Conservation (phyloP, 2,888 invertebrate species). For the Mythimna lalbum region DNA sequence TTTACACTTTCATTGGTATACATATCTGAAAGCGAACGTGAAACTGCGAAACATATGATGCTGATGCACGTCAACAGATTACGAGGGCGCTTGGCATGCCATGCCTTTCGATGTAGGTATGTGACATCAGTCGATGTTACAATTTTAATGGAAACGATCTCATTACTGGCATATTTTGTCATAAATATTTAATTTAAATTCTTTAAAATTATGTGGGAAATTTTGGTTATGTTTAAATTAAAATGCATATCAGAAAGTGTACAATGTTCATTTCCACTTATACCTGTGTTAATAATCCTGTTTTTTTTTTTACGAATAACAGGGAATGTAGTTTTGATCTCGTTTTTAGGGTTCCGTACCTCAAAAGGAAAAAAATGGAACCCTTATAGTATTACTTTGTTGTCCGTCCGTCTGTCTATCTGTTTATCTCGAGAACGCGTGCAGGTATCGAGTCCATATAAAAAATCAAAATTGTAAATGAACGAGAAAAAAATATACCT, state of each 20-base stretch:
- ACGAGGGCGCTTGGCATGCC: slow-evolving; percentile 7
- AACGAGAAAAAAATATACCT: too few relatives aligned
- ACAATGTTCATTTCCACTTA: too few relatives aligned
- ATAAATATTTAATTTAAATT: background rate
- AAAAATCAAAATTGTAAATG: too few relatives aligned
- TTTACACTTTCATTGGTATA: slow-evolving; percentile 55
- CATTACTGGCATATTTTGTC: background rate
- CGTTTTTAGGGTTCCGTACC: too few relatives aligned
- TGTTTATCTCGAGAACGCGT: too few relatives aligned
- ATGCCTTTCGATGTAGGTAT: background rate
- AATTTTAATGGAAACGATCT: background rate
- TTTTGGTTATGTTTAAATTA: background rate
- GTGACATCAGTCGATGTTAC: slow-evolving; percentile 1
- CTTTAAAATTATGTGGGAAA: background rate
- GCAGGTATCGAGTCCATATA: too few relatives aligned
- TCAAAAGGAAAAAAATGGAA: too few relatives aligned
- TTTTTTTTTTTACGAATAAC: too few relatives aligned
- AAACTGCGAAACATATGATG: slow-evolving; percentile 23
- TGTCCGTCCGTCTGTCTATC: too few relatives aligned
- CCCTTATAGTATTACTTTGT: too few relatives aligned
- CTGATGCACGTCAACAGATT: slow-evolving; percentile 21
- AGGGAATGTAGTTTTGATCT: too few relatives aligned
- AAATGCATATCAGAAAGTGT: background rate
- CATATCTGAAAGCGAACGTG: slow-evolving; percentile 56
- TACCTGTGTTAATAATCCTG: too few relatives aligned